Evolutionary conservation across 2,888 invertebrate genomes (phyloP).

Genomic region (Diplolepis rosae): DNA sequence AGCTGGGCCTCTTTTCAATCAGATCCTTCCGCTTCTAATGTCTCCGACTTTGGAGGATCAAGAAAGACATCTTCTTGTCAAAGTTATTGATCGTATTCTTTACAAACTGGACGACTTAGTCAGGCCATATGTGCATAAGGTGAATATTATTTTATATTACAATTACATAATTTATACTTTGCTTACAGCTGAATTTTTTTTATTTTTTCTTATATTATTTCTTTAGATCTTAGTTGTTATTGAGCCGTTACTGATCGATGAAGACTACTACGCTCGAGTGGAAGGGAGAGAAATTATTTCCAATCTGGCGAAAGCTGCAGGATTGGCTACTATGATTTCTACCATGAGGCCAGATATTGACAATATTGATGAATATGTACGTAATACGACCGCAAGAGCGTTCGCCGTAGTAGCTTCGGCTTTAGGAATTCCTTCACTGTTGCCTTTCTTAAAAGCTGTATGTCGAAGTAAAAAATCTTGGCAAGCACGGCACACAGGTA

Average conservation of each 20-base stretch:
- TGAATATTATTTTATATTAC: conserved; percentile 55
- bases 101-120: conserved; percentile 99
- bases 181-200: conserved; percentile 3
- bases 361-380: conserved; percentile 99
- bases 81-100: conserved; percentile 98
- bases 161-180: conserved; percentile 11
- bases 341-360: conserved; percentile 99
- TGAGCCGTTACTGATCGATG: conserved; percentile 98
- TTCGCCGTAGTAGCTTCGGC: conserved; percentile 99
- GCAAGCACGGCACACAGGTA: conserved; percentile 98
- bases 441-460: conserved; percentile 99
- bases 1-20: conserved; percentile 98
- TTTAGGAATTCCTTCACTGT: conserved; percentile 95
- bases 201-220: conserved; percentile 43
- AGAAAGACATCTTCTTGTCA: conserved; percentile 97
- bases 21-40: conserved; percentile 99
- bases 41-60: conserved; percentile 99
- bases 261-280: conserved; percentile 99
- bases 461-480: conserved; percentile 99
- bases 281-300: conserved; percentile 99
- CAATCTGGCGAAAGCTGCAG: conserved; percentile 99
- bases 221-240: conserved; percentile 95
- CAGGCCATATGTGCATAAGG: conserved; percentile 98
- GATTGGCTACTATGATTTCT: conserved; percentile 99
- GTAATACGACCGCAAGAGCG: conserved; percentile 99